phyloP scores from a whole-genome alignment of 2,888 invertebrate genomes.

The Caenorhabditis angaria region DNA sequence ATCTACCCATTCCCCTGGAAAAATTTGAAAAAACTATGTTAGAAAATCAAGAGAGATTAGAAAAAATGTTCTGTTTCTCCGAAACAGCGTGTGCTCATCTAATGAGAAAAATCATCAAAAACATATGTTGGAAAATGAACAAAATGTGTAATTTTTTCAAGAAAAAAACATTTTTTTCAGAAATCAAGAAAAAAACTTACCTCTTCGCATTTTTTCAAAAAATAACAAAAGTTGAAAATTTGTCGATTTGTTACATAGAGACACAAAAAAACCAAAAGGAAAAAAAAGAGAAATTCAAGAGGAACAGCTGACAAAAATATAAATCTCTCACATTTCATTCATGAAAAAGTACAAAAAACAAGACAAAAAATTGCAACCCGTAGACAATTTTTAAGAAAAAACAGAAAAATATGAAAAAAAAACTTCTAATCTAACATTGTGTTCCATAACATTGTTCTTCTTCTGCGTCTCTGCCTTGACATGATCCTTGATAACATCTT shows the following conservation, averaged over 20 bases:
- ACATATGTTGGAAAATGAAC: constrained; percentile 2
- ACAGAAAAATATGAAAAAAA: not conserved
- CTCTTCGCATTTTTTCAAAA: constrained; percentile 23
- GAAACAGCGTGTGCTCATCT: constrained; percentile 22
- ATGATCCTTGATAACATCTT: constrained; percentile 41
- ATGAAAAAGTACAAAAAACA: not conserved
- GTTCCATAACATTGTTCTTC: constrained; percentile 31
- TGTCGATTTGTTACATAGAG: too few species aligned
- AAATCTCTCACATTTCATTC: not conserved
- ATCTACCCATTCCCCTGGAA: constrained; percentile 26
- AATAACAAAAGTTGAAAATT: constrained; percentile 16
- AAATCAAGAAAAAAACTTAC: not conserved
- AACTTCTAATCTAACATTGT: not conserved
- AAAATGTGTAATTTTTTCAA: constrained; percentile 1
- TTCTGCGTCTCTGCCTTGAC: constrained; percentile 38
- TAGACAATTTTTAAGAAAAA: too few species aligned
- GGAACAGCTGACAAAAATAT: constrained; percentile 5
- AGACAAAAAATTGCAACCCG: not conserved
- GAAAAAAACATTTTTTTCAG: not conserved
- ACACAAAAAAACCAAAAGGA: constrained; percentile 1
- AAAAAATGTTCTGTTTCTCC: constrained; percentile 22
- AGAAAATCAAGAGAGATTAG: constrained; percentile 6
- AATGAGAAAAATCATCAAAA: not conserved
- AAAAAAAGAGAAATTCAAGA: not conserved
- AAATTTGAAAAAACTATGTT: constrained; percentile 6